phyloP scores from a whole-genome alignment of 2,113 vertebrate species.

The Pelusios castaneus region DNA sequence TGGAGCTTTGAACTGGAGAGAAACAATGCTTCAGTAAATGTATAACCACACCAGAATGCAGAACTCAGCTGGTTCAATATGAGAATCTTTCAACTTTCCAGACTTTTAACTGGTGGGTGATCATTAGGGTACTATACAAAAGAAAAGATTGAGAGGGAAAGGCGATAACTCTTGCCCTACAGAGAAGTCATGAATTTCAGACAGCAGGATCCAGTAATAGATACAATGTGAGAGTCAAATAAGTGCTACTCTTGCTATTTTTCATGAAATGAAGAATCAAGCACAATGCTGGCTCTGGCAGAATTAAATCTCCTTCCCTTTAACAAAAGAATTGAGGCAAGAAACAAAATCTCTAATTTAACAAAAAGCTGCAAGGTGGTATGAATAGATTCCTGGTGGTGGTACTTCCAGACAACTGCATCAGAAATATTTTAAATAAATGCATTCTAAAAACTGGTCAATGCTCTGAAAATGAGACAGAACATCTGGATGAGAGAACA shows the following conservation, averaged over 20 bases:
- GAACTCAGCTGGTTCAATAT: background rate
- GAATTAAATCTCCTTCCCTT: background rate
- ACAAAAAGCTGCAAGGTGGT: background rate
- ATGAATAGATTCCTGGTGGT: background rate
- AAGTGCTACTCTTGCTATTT: background rate
- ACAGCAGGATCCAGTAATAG: background rate
- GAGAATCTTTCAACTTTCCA: background rate
- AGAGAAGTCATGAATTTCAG: background rate
- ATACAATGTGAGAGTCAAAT: background rate
- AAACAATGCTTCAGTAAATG: fast-evolving
- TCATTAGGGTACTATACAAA: background rate
- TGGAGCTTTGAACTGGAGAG: background rate
- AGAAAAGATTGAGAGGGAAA: background rate
- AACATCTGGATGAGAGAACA: background rate
- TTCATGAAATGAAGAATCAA: background rate
- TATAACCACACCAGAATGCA: background rate
- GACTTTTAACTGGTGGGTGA: background rate
- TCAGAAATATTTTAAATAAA: background rate
- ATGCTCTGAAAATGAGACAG: conserved; percentile 38
- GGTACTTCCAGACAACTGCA: background rate
- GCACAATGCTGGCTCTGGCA: background rate
- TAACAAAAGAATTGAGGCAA: background rate
- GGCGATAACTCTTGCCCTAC: background rate
- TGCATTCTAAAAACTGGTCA: background rate
- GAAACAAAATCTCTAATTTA: background rate